Base-by-base conservation (phyloP, 2,888 invertebrate species). In the Dolichopus griseipennis region DNA sequence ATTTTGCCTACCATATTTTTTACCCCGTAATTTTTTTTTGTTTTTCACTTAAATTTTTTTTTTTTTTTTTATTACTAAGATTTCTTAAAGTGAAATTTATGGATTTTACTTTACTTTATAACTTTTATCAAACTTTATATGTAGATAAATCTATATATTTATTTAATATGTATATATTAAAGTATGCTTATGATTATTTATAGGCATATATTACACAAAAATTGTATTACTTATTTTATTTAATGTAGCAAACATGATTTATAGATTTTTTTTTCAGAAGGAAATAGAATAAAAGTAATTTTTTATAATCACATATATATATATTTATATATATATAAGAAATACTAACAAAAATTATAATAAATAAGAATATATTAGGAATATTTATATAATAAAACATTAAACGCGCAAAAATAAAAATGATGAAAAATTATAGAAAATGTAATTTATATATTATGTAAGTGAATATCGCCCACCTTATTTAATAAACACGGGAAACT, bases 1-100 rank as follows among this genome's bases (percentile, higher is more conserved):
- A n/a, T 41, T 41, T 41, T 41, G 41, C 41, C 41, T 41, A 41
- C 41, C 15, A 9, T 41, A 41, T 41, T 27, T 27, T 27, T 27
- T 27, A 4, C 5, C 27, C 27, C 27, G 2, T 27, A 27, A 4
- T 27, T 27, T 27, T 27, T 27, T 41, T 12, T 41, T 41, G 3
- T 41, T 12, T 41, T 12, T 12, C 3, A 12, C 9, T 6, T 41
- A 41, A 41, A 41, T 41, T 12, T 41, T 41, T 9, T 9, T 12
- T 41, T n/a, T n/a, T n/a, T n/a, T n/a, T n/a, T n/a, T n/a, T n/a
- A n/a, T n/a, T 2, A 18, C 52, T 52, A 18, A 18, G n/a, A 52
- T 52, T 52, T 52, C 52, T 52, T 52, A 52, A 52, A 52, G 52
- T 52, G 52, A 52, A 52, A 52, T 52, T 52, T 52, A 52, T 52